Conservation (phyloP, 1,140 invertebrate species). For the Geopemphigus sp. region DNA sequence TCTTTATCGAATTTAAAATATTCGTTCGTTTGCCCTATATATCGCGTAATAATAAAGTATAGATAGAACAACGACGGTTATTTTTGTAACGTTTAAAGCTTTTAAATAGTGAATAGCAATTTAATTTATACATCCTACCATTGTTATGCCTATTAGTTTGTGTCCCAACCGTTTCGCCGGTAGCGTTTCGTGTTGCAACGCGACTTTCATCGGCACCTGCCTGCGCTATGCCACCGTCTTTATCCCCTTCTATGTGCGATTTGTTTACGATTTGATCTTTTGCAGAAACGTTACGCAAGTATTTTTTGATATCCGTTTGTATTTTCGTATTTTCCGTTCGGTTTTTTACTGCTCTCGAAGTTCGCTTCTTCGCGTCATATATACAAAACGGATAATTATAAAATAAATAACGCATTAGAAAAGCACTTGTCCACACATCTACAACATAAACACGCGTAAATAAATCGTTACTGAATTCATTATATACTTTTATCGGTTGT, state of each 20-base stretch:
- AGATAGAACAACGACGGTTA: background rate
- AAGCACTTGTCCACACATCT: background rate
- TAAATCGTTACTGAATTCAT: background rate
- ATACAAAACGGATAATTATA: background rate
- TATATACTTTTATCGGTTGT: background rate
- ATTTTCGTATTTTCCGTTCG: background rate
- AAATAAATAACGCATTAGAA: background rate
- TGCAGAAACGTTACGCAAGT: background rate
- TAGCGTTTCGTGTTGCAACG: background rate
- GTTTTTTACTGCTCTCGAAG: background rate
- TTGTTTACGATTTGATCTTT: constrained; percentile 13
- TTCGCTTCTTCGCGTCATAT: background rate
- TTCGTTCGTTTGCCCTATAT: constrained; percentile 3
- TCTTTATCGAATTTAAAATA: constrained; percentile 4
- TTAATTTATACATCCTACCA: constrained; percentile 1
- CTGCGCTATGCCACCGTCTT: background rate
- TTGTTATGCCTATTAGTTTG: background rate
- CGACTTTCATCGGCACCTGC: background rate
- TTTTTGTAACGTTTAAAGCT: background rate
- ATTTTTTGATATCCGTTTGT: constrained; percentile 11
- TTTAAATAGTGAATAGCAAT: background rate
- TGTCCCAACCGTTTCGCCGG: background rate
- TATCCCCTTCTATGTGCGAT: background rate
- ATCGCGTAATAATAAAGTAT: background rate
- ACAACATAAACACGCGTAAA: background rate